Base-by-base conservation (phyloP, 2,888 invertebrate genomes). In the Drosophila cognata region DNA sequence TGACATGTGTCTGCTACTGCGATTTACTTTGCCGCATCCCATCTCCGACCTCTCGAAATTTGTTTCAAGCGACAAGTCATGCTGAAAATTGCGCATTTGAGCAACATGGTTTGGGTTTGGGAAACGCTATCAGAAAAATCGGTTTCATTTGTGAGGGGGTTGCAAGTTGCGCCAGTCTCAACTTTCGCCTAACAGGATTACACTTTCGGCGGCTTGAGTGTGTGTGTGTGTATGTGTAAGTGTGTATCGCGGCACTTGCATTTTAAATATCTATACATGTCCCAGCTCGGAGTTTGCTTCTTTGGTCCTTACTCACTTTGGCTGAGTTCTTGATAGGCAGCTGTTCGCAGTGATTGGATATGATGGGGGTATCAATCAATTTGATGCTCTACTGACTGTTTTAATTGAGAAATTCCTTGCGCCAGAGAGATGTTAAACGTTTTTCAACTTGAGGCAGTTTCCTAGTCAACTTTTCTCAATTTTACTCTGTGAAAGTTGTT, bases 51-150 rank as follows among this genome's bases (percentile, higher is more conserved):
- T 28, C 68, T 65, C 58, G 13, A 62, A 84, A 82, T 87, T 82
- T 77, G 84, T 82, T 84, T 80, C 82, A 74, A 77, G 87, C 71
- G 75, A 76, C 79, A 78, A 89, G 86, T 89, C 86, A 89, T 78
- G 90, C 80, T 76, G 89, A 89, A 89, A 89, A 90, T 89, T 89
- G 88, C 88, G 89, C 88, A 87, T 89, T 89, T 89, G 56, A 61
- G 65, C 55, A 51, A 48, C 50, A 64, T 50, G 25, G 55, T 38
- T 18, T 51, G 61, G 64, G 70, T 70, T 53, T 61, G 59, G 58
- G 69, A 59, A 72, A 71, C 52, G 36, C 57, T 72, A 59, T 53
- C 51, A 51, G 51, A 51, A 36, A 66, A 66, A 63, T 52, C 68
- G 62, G 56, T 38, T 56, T 72, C 31, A 43, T 55, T 61, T 52